A percentile compares a stretch with the other conserved stretches of the same genome.
phyloP scores from a whole-genome alignment of 2,888 invertebrate genomes.

The Andrena bucephala region DNA sequence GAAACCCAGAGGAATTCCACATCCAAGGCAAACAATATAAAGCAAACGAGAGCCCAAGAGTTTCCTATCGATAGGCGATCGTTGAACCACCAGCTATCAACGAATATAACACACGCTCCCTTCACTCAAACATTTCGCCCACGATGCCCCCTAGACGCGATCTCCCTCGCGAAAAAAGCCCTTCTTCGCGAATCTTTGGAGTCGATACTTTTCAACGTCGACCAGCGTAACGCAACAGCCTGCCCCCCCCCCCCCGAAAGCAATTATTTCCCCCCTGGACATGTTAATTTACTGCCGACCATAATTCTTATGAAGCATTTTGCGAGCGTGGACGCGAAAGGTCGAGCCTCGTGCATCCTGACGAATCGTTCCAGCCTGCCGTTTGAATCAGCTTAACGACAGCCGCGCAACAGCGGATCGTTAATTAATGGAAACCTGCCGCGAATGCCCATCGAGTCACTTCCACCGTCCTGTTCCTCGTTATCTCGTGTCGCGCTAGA shows the following conservation, averaged over 20 bases:
- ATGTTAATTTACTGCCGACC: conserved; percentile 32
- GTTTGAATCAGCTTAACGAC: conserved; percentile 7
- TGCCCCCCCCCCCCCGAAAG: background rate
- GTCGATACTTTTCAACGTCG: conserved; percentile 35
- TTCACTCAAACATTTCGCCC: conserved; percentile 23
- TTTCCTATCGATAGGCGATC: conserved; percentile 57
- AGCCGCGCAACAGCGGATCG: conserved; percentile 13
- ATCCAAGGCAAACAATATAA: conserved; percentile 15
- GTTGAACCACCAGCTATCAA: conserved; percentile 57
- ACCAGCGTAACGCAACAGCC: background rate
- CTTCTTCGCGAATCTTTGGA: background rate
- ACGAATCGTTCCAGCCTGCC: conserved; percentile 5
- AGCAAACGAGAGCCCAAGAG: conserved; percentile 31
- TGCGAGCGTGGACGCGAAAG: conserved; percentile 3
- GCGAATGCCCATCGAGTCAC: background rate
- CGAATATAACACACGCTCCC: conserved; percentile 3
- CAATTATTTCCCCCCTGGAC: conserved; percentile 38
- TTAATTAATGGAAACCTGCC: conserved; percentile 19
- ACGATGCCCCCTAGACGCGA: background rate
- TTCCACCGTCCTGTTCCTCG: conserved; percentile 6
- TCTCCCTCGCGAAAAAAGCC: background rate
- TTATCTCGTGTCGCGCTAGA: conserved; percentile 33
- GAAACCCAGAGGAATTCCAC: background rate
- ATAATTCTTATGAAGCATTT: conserved; percentile 23
- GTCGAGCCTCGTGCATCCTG: conserved; percentile 4